Evolutionary conservation across 2,888 invertebrate species (phyloP), one percentile per base, ranked within the genome.

Genomic region (Agrypnus murinus): DNA sequence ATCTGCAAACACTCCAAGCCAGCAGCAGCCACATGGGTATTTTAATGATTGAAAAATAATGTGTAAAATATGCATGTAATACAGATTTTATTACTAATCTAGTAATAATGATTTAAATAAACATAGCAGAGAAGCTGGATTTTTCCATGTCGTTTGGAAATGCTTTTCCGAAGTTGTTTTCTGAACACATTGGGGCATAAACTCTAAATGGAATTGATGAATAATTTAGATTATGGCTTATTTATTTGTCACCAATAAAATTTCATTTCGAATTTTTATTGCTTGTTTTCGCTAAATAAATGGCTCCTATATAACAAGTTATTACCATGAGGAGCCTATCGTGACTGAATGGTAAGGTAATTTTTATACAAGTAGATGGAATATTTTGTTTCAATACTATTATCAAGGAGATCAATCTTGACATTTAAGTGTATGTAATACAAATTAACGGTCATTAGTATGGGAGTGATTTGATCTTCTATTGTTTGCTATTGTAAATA

Each of bases 11-110:
- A 12, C 25, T 43, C 17, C 8, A 19, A 43, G n/a, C n/a, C n/a
- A n/a, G n/a, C n/a, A n/a, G n/a, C n/a, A 31, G 43, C 14, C 59
- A n/a, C 32, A 17, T 40, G 59, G 19, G 45, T 4, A 43, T 25
- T 59, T 25, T 59, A 45, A 59, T 45, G 59, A 43, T 25, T 43
- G 12, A 4, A 43, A 57, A 10, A 12, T 40, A 40, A 40, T n/a
- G n/a, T n/a, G n/a, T 40, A 40, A 12, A 12, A 40, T 40, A 12
- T 5, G 5, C 25, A 5, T 25, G 25, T 25, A 25, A 25, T 25
- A 25, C 25, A 25, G 5, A 25, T 25, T 5, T 25, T 25, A 2
- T 25, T 25, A 25, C 25, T 25, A 25, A 25, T 25, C n/a, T n/a
- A 25, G 5, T 25, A 25, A 25, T 3, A 25, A 5, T 25, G 2